Evolutionary conservation across 2,797 vertebrate species (phyloP), one percentile per base, ranked within the genome.

Genomic region (Pygocentrus nattereri): DNA sequence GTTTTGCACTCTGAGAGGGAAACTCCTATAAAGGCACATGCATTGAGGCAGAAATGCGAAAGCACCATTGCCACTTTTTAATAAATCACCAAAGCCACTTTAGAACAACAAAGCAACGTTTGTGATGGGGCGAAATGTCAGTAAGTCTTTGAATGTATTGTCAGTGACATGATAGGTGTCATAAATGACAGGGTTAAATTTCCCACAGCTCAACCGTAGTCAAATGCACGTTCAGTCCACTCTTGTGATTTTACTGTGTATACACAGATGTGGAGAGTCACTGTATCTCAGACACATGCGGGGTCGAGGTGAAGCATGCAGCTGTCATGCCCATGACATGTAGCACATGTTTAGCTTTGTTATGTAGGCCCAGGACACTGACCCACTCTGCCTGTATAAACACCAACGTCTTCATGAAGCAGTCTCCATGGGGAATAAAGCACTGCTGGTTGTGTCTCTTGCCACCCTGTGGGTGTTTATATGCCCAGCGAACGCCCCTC

Each of bases 381-480:
- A 58, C 67, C 78, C 31, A 71, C n/a, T 59, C 41, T 72, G 58
- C 18, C 73, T 76, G 21, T 62, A 27, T 47, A 80, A 80, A 84
- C 50, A 84, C 38, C 21, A 34, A 80, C 44, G 47, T 56, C 50
- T 72, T 58, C 44, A 80, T 80, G 75, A 76, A 84, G 49, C 65
- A 27, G 38, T 41, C 64, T 70, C 64, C 54, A 21, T 49, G 61
- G 41, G 34, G 23, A 31, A 80, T n/a, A 80, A 67, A 81, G 49
- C 70, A 54, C 54, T 52, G 19, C 49, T 34, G 70, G 8, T 30
- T 34, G 27, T 52, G 19, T 54, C 13, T 23, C 7, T 52, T 50
- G 31, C 41, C 34, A 75, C 52, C 64, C 64, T 49, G 15, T 69
- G 54, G 34, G 34, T 75, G 64, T 50, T 81, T 74, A 41, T 23